Percentiles rank a stretch among this genome's conserved stretches.
phyloP scores from a whole-genome alignment of 2,888 invertebrate species.

The Megaustenia siamemsis region DNA sequence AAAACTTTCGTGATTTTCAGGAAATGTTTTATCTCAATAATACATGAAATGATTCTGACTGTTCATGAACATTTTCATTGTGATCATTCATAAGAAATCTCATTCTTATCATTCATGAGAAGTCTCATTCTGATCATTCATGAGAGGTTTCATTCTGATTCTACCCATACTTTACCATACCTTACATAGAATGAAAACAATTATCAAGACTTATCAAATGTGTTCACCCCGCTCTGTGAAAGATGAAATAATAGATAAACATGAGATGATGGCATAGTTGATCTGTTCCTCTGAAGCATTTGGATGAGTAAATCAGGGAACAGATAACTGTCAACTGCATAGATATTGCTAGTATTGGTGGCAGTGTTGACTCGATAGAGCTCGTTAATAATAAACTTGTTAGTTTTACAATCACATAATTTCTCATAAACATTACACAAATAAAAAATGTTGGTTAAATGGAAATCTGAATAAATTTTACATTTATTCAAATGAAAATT shows the following conservation, averaged over 20 bases:
- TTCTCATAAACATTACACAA: background rate
- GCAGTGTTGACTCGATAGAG: conserved; percentile 1
- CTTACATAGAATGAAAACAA: no score
- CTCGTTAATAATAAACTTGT: background rate
- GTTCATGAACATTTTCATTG: no score
- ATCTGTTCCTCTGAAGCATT: background rate
- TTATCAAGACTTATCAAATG: no score
- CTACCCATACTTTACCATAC: background rate
- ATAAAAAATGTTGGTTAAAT: no score
- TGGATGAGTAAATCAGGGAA: conserved; percentile 7
- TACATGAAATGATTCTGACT: no score
- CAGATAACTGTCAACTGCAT: conserved; percentile 25
- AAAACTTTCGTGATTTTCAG: no score
- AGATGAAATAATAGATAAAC: background rate
- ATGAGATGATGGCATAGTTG: background rate
- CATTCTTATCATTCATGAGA: no score
- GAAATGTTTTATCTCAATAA: no score
- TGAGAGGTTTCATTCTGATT: background rate
- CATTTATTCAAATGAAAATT: background rate
- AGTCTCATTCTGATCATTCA: no score
- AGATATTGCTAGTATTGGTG: conserved; percentile 25
- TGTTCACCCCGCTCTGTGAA: background rate
- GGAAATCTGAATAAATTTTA: no score
- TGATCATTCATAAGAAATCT: no score
- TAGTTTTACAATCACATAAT: background rate